Evolutionary conservation across 1,140 invertebrate genomes (phyloP).

Genomic region (Leptoteleia sp.): DNA sequence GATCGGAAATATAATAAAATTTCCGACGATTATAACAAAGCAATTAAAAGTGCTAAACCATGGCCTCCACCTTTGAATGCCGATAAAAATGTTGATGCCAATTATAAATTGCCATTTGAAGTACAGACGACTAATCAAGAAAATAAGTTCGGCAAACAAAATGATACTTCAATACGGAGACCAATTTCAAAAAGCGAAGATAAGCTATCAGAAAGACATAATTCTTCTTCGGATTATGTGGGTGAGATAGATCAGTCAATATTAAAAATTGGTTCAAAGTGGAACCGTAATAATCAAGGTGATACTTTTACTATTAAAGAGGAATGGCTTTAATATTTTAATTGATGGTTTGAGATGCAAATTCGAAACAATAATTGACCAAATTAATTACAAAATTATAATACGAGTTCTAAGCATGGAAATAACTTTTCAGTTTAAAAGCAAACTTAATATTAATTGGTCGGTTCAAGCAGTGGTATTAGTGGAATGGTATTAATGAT

Average conservation of each 20-base stretch:
- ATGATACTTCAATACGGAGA: slow-evolving; percentile 23
- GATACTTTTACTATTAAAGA: no score
- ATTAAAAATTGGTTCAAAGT: background rate
- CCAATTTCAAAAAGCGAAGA: slow-evolving; percentile 9
- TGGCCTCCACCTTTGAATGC: slow-evolving; percentile 34
- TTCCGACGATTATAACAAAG: background rate
- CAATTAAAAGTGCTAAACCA: slow-evolving; percentile 13
- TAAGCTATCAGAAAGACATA: background rate
- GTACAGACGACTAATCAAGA: slow-evolving; percentile 14
- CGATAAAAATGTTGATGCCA: slow-evolving; percentile 56
- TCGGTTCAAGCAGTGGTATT: no score
- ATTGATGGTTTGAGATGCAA: no score
- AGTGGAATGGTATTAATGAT: no score
- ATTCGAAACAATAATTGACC: slow-evolving; percentile 1
- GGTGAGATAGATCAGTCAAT: slow-evolving; percentile 18
- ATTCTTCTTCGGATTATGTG: slow-evolving; percentile 18
- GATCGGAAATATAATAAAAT: slow-evolving; percentile 4
- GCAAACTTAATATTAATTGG: no score
- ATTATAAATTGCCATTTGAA: slow-evolving; percentile 39
- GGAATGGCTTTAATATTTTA: no score
- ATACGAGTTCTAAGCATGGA: no score
- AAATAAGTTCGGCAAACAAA: slow-evolving; percentile 24
- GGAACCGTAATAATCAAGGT: slow-evolving; percentile 23
- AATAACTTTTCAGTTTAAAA: no score
- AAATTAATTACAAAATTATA: no score